Evolutionary conservation across 2,113 vertebrate species (phyloP).

Genomic region (Colistium nudipinnis): DNA sequence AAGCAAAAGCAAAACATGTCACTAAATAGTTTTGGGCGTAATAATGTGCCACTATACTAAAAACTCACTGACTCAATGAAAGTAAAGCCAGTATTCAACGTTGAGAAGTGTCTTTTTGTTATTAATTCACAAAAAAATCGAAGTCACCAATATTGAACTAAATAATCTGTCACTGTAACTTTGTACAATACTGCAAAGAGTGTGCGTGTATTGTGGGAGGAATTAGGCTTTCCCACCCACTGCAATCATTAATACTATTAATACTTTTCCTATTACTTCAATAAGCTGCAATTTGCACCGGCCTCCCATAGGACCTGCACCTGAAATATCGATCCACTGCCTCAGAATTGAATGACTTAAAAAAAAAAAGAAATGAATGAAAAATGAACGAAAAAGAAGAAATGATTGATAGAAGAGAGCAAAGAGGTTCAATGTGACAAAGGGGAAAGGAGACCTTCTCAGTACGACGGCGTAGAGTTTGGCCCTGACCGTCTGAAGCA

Average conservation of each 20-base stretch:
- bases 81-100: neutral
- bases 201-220: neutral
- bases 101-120: neutral
- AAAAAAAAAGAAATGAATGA: too few relatives aligned
- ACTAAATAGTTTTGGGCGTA: neutral
- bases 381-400: neutral
- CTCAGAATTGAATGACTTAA: neutral
- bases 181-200: neutral
- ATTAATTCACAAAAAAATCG: neutral
- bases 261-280: neutral
- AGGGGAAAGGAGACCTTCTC: slow-evolving; percentile 87
- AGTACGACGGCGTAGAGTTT: slow-evolving; percentile 98
- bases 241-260: neutral
- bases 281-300: neutral
- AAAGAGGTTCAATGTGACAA: neutral
- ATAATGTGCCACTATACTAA: neutral
- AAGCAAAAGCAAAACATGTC: slow-evolving; percentile 7
- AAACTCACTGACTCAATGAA: neutral
- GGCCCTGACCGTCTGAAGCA: slow-evolving; percentile 98
- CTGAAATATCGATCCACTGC: neutral
- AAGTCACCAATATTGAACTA: neutral
- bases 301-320: neutral
- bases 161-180: neutral
- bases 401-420: neutral
- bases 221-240: neutral